Evolutionary conservation across 1,140 invertebrate species (phyloP).

Genomic region (Sycophaga agraensis): DNA sequence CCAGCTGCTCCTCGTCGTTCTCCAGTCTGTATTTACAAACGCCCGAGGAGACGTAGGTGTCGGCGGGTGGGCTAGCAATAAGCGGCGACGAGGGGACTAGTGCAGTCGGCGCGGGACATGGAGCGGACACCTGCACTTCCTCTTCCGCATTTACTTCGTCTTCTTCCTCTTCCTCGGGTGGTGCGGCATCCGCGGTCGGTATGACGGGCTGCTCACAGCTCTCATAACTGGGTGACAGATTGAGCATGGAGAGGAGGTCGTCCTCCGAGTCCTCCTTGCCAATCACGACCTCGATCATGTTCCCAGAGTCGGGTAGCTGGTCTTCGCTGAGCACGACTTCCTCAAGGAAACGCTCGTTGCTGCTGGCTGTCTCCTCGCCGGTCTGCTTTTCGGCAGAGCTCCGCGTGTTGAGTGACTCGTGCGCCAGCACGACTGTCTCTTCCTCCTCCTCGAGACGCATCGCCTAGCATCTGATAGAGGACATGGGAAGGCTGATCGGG

Average conservation of each 20-base stretch:
- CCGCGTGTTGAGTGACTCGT: too few species aligned
- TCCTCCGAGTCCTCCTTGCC: conserved; percentile 28
- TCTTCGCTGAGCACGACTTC: conserved; percentile 27
- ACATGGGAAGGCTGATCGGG: conserved; percentile 13
- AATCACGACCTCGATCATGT: conserved; percentile 21
- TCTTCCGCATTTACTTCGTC: not conserved
- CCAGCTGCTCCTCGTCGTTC: conserved; percentile 26
- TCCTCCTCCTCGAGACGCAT: conserved; percentile 2
- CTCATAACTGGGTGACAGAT: conserved; percentile 25
- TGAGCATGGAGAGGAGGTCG: conserved; percentile 19
- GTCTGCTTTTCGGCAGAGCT: not conserved
- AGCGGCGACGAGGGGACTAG: too few species aligned
- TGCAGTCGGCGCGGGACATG: not conserved
- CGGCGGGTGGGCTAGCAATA: not conserved
- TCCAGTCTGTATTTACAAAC: conserved; percentile 22
- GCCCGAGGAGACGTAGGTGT: not conserved
- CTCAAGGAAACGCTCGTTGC: conserved; percentile 5
- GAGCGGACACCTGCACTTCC: not conserved
- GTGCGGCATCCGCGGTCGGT: not conserved
- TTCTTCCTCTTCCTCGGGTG: conserved; percentile 10
- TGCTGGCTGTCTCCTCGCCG: not conserved
- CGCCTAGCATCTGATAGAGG: not conserved
- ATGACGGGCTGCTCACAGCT: conserved; percentile 6
- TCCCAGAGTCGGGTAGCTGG: conserved; percentile 22
- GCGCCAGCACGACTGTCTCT: too few species aligned